Base-by-base conservation (phyloP, 2,888 invertebrate species). In the Orthosia cruda region DNA sequence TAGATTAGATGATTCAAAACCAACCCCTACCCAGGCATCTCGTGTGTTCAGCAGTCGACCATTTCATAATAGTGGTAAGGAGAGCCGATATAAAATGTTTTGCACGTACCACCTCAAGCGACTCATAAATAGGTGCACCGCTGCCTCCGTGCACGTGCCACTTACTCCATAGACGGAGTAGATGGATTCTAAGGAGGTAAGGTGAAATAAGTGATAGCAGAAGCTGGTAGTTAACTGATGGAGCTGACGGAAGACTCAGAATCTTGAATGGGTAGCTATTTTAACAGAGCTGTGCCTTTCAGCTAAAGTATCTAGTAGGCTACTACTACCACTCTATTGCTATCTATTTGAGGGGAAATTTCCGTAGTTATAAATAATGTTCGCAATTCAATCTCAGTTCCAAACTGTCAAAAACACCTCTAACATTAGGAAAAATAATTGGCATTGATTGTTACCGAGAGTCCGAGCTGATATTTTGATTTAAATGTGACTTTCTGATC, bases 101-200 rank as follows among this genome's bases (percentile, higher is more conserved):
- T n/a, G 64, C 84, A 85, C 85, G 78, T 86, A 58, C 73, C 12
- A 15, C 16, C 49, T 71, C 49, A 32, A 80, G 71, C 66, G 71
- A 59, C 72, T 69, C 45, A 70, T 83, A 80, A 85, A 87, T 80
- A 83, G 59, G 55, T 69, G 67, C 61, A 52, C 52, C 23, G 18
- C 52, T 54, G 70, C 71, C 63, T 71, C 52, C 52, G 47, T 49
- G 47, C 61, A n/a, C 65, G 62, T 72, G 68, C 59, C 70, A 75
- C 81, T 66, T 20, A 70, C 62, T 64, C 50, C 68, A 50, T 57
- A 40, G n/a, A 50, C 40, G 13, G 13, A 78, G 32, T 71, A 61
- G 47, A 54, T 63, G 40, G 52, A 64, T 63, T 63, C 23, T 26
- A 26, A 52, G 47, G 26, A 47, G n/a, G 13, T 32, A n/a, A n/a